These are phyloP conservation scores for Himantopus leucocephalus DNA, from an alignment of 2,113 vertebrate genomes.

Conservation along the genomic window DNA sequence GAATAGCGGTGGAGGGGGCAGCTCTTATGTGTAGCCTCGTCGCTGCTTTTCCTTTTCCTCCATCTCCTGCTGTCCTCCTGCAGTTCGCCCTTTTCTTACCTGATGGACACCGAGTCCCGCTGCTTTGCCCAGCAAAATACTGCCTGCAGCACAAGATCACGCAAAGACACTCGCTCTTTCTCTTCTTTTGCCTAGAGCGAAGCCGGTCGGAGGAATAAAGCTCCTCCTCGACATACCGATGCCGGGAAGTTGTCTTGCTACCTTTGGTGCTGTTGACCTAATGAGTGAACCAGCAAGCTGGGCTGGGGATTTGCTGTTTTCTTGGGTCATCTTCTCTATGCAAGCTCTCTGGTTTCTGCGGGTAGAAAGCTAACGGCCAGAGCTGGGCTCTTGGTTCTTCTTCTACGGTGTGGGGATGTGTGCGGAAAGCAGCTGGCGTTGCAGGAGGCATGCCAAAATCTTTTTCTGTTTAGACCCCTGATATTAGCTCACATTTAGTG, in stretches of 20 bases:
- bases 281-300: background rate
- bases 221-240: background rate
- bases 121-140: background rate
- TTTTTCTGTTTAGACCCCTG: background rate
- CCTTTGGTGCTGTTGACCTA: background rate
- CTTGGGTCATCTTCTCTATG: background rate
- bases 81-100: background rate
- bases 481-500: background rate
- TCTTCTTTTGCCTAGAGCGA: background rate
- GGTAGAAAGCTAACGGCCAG: background rate
- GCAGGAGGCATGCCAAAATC: background rate
- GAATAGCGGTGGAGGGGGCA: background rate
- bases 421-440: background rate
- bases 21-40: background rate
- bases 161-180: background rate
- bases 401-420: background rate
- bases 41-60: background rate
- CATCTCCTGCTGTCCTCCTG: background rate
- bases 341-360: background rate
- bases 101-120: background rate
- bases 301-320: background rate
- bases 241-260: background rate
- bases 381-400: background rate
- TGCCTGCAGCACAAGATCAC: background rate
- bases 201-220: background rate